Evolutionary conservation across 1,140 invertebrate genomes (phyloP).

Genomic region (Drepana arcuata): DNA sequence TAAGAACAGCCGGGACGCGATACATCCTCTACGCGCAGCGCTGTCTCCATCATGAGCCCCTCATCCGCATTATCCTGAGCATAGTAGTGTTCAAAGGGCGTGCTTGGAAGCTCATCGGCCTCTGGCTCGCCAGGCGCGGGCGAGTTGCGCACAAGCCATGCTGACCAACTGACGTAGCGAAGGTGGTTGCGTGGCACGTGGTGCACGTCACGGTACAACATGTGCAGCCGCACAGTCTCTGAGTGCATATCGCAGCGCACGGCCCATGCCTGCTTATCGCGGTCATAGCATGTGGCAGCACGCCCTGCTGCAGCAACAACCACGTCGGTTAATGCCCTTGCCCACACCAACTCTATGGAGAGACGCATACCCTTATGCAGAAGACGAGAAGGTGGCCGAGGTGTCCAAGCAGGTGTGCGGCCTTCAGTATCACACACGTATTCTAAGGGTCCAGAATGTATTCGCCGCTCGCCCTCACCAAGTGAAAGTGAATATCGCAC

Average conservation of each 20-base stretch:
- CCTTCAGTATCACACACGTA: constrained; percentile 84
- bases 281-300: constrained; percentile 84
- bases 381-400: constrained; percentile 67
- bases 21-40: constrained; percentile 84
- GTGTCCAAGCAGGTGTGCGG: constrained; percentile 81
- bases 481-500: constrained; percentile 82
- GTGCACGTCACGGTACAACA: constrained; percentile 89
- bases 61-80: constrained; percentile 87
- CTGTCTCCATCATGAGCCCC: constrained; percentile 88
- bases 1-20: constrained; percentile 83
- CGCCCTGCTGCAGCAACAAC: constrained; percentile 82
- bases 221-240: constrained; percentile 82
- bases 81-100: constrained; percentile 88
- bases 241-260: constrained; percentile 86
- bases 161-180: constrained; percentile 86
- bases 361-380: constrained; percentile 47
- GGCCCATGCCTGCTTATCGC: constrained; percentile 87
- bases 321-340: constrained; percentile 83
- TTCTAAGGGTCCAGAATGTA: constrained; percentile 85
- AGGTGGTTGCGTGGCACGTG: constrained; percentile 89
- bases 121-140: constrained; percentile 73
- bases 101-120: constrained; percentile 78
- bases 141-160: constrained; percentile 77
- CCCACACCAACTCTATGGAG: constrained; percentile 54
- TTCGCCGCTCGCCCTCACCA: constrained; percentile 80